phyloP scores from a whole-genome alignment of 2,797 vertebrate genomes.

The Poeciliopsis paucimaculata region DNA sequence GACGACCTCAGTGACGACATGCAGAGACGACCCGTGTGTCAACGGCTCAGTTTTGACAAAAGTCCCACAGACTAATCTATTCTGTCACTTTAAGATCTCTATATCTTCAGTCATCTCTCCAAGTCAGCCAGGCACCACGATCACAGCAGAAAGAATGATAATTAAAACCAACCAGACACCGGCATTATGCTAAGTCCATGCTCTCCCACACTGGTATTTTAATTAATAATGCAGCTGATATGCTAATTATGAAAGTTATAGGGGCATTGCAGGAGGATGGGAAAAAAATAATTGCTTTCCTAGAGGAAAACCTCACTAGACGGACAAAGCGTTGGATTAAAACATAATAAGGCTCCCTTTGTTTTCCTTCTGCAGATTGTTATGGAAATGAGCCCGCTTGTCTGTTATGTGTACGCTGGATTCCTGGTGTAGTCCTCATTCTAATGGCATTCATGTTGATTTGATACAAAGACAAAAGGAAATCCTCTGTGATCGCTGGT shows the following conservation, averaged over 20 bases:
- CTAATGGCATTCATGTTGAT: constrained; percentile 50
- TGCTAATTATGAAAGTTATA: constrained; percentile 84
- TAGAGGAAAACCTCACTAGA: constrained; percentile 77
- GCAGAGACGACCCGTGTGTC: constrained; percentile 15
- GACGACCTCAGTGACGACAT: constrained; percentile 39
- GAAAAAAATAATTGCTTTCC: constrained; percentile 83
- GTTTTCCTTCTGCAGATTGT: constrained; percentile 72
- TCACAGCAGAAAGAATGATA: constrained; percentile 75
- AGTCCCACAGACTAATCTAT: constrained; percentile 34
- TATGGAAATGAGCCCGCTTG: constrained; percentile 71
- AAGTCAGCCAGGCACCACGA: constrained; percentile 39
- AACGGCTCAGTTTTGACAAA: neutral
- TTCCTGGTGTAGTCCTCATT: constrained; percentile 49
- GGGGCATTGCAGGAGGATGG: constrained; percentile 67
- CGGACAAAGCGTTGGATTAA: constrained; percentile 76
- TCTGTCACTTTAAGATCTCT: constrained; percentile 56
- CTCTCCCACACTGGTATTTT: constrained; percentile 77
- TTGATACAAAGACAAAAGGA: constrained; percentile 31
- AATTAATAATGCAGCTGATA: constrained; percentile 82
- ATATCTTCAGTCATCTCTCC: constrained; percentile 49
- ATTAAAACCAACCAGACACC: constrained; percentile 67
- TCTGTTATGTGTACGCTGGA: constrained; percentile 40
- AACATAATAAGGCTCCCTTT: constrained; percentile 72
- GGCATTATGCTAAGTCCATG: constrained; percentile 70
- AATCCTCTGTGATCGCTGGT: constrained; percentile 42